phyloP scores from a whole-genome alignment of 1,140 invertebrate species.

The Zaprionus capensis region DNA sequence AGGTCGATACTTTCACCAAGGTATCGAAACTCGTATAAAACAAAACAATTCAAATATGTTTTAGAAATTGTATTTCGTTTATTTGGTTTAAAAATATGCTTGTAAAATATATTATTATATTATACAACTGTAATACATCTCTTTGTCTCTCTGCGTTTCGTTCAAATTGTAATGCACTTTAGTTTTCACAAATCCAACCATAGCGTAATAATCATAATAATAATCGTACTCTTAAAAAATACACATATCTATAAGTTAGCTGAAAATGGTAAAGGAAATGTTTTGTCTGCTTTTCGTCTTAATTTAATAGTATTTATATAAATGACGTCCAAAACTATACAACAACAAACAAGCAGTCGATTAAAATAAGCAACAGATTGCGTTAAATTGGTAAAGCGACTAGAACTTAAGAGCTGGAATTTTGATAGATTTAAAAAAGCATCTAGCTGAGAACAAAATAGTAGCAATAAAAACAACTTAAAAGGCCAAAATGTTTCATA shows the following conservation, averaged over 20 bases:
- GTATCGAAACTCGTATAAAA: not conserved
- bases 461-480: conserved; percentile 15
- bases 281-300: conserved; percentile 2
- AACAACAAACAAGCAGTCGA: conserved; percentile 60
- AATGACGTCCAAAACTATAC: conserved; percentile 37
- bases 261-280: conserved; percentile 34
- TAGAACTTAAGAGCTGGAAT: conserved; percentile 48
- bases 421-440: conserved; percentile 13
- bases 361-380: conserved; percentile 56
- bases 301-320: conserved; percentile 27
- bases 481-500: not conserved
- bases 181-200: conserved; percentile 36
- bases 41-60: conserved; percentile 7
- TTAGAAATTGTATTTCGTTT: conserved; percentile 77
- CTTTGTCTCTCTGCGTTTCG: conserved; percentile 19
- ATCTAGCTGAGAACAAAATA: not conserved
- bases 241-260: conserved; percentile 24
- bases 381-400: conserved; percentile 49
- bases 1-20: not conserved
- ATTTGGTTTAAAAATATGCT: conserved; percentile 78
- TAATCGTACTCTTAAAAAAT: conserved; percentile 1
- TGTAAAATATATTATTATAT: conserved; percentile 60
- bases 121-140: conserved; percentile 36
- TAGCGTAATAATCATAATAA: not conserved
- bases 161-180: conserved; percentile 62